These are phyloP conservation scores for Epinotia bilunana DNA, from an alignment of 2,888 invertebrate genomes.

Conservation along the genomic window DNA sequence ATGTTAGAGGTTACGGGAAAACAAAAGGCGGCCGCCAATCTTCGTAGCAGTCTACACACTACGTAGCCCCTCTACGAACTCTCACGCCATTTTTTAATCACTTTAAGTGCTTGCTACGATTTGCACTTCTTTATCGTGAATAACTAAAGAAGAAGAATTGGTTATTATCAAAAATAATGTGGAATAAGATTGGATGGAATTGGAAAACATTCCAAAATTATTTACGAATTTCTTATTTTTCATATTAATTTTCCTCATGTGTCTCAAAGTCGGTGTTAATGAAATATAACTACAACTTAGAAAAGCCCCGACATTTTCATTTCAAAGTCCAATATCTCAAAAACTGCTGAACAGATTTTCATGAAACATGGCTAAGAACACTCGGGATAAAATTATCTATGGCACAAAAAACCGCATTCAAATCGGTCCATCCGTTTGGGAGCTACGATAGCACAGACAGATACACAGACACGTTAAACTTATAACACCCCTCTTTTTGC, in stretches of 20 bases:
- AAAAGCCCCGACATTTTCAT: too few relatives aligned
- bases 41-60: slow-evolving; percentile 59
- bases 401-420: too few relatives aligned
- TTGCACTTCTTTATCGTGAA: slow-evolving; percentile 73
- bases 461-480: too few relatives aligned
- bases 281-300: too few relatives aligned
- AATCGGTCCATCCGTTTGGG: too few relatives aligned
- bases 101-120: slow-evolving; percentile 78
- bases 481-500: too few relatives aligned
- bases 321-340: too few relatives aligned
- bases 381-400: too few relatives aligned
- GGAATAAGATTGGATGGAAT: slow-evolving; percentile 39
- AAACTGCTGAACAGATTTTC: too few relatives aligned
- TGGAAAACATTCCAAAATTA: too few relatives aligned
- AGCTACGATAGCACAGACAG: too few relatives aligned
- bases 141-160: slow-evolving; percentile 70
- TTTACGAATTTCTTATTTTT: neutral
- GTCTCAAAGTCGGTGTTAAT: neutral
- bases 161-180: slow-evolving; percentile 58
- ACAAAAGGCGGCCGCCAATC: slow-evolving; percentile 33
- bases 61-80: slow-evolving; percentile 52
- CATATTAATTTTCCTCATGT: neutral
- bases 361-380: too few relatives aligned
- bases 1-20: slow-evolving; percentile 30
- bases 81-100: slow-evolving; percentile 76